Percentiles rank a stretch among this genome's conserved stretches.
Conservation (phyloP, 2,113 vertebrate genomes). For the Asarcornis scutulata region DNA sequence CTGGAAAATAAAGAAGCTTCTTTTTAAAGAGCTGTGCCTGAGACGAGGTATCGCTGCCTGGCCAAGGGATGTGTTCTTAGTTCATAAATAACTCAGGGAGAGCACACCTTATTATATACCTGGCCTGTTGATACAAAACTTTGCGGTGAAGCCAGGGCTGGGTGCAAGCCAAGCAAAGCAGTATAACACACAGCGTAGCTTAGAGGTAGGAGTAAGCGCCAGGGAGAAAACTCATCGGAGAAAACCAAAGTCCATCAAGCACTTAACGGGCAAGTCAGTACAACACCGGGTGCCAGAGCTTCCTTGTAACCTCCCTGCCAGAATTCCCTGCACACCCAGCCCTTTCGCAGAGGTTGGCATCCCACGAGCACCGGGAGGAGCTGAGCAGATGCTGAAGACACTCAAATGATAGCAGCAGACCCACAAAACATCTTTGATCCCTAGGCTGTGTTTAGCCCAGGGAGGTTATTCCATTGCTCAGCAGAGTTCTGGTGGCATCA, state of each 20-base stretch:
- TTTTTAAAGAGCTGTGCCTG: not conserved
- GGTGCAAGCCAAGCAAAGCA: not conserved
- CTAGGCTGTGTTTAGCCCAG: not conserved
- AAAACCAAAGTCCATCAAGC: not conserved
- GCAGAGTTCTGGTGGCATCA: not conserved
- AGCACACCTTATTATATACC: not conserved
- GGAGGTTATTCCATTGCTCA: not conserved
- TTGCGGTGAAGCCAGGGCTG: not conserved
- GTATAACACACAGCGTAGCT: not conserved
- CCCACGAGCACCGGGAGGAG: not conserved
- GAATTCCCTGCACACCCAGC: not conserved
- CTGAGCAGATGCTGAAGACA: not conserved
- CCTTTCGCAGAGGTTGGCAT: not conserved
- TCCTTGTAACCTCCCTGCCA: not conserved
- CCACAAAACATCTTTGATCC: not conserved
- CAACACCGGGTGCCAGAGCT: not conserved
- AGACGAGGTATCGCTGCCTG: not conserved
- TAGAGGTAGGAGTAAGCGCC: not conserved
- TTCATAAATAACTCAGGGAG: not conserved
- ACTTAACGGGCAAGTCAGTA: not conserved
- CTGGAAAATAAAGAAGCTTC: not conserved
- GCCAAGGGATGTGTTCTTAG: not conserved
- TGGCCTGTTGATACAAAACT: not conserved
- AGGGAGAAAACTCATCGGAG: not conserved
- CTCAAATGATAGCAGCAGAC: slow-evolving; percentile 1